Percentiles rank a stretch among this genome's conserved stretches.
phyloP scores from a whole-genome alignment of 1,140 invertebrate genomes.

The Vanessa atalanta region DNA sequence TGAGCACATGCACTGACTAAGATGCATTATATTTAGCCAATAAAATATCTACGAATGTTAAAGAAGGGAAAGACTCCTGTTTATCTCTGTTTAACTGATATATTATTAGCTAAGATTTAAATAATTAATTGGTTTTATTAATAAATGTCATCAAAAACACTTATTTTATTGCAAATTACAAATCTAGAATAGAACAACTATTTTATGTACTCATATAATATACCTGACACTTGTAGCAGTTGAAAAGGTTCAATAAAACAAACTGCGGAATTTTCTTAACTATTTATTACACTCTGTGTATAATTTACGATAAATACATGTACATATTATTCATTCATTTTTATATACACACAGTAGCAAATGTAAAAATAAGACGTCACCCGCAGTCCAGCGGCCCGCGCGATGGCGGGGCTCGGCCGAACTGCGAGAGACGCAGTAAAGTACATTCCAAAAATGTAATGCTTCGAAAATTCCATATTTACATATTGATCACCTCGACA shows the following conservation, averaged over 20 bases:
- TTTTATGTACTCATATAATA: neutral
- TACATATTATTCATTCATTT: constrained; percentile 55
- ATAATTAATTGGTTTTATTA: constrained; percentile 50
- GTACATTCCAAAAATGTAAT: constrained; percentile 57
- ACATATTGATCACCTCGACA: constrained; percentile 46
- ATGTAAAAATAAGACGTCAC: constrained; percentile 61
- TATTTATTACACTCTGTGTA: constrained; percentile 78
- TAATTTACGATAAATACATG: constrained; percentile 78
- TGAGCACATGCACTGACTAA: neutral
- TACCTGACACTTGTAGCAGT: neutral
- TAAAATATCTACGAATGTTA: constrained; percentile 31
- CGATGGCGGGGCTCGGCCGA: constrained; percentile 8
- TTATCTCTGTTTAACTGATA: constrained; percentile 37
- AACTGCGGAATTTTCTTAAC: constrained; percentile 57
- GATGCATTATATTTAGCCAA: constrained; percentile 19
- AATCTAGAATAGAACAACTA: no score
- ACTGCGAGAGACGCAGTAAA: constrained; percentile 29
- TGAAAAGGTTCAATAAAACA: constrained; percentile 7
- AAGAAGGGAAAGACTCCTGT: constrained; percentile 21
- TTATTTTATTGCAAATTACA: constrained; percentile 21
- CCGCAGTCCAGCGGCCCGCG: constrained; percentile 22
- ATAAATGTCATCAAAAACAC: constrained; percentile 48
- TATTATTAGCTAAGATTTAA: constrained; percentile 48
- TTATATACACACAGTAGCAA: constrained; percentile 78
- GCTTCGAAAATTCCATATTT: constrained; percentile 66